Percentiles rank a stretch among this genome's conserved stretches.
These are phyloP conservation scores for Peromyscus aztecus DNA, from an alignment of 2,797 vertebrate genomes.

Conservation along the genomic window DNA sequence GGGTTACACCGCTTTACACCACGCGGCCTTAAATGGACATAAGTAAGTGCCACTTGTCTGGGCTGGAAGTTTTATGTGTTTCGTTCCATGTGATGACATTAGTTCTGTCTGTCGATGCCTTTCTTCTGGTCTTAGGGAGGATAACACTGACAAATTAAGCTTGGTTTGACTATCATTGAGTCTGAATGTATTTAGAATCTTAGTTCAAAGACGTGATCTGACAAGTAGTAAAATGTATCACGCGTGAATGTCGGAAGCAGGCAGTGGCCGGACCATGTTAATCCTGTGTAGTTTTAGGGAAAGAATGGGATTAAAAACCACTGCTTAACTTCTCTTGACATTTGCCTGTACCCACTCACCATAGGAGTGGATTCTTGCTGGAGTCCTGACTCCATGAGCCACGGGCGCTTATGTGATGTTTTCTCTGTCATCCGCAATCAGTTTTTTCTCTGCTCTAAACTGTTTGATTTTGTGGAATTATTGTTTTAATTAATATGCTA, in stretches of 20 bases:
- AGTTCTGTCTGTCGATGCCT: slow-evolving; percentile 45
- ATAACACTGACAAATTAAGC: background rate
- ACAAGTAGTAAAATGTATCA: background rate
- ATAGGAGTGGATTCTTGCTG: background rate
- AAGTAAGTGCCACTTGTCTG: slow-evolving; percentile 90
- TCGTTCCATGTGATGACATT: slow-evolving; percentile 61
- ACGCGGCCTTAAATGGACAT: slow-evolving; percentile 97
- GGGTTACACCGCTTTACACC: slow-evolving; percentile 97
- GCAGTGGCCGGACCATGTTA: background rate
- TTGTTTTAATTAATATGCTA: slow-evolving; percentile 30
- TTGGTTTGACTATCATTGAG: background rate
- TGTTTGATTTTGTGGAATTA: background rate
- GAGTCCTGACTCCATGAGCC: background rate
- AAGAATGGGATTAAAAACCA: background rate
- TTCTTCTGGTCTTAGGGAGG: slow-evolving; percentile 17
- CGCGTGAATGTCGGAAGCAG: background rate
- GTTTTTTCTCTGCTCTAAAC: background rate
- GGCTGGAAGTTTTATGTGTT: slow-evolving; percentile 52
- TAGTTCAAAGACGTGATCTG: background rate
- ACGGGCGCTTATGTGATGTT: background rate
- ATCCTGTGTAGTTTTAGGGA: background rate
- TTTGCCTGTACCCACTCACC: background rate
- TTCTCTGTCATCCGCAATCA: background rate
- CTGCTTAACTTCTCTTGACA: background rate
- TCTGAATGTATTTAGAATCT: background rate